A percentile compares a stretch with the other conserved stretches of the same genome.
phyloP scores from a whole-genome alignment of 2,113 vertebrate species.

The Pyxicephalus adspersus region DNA sequence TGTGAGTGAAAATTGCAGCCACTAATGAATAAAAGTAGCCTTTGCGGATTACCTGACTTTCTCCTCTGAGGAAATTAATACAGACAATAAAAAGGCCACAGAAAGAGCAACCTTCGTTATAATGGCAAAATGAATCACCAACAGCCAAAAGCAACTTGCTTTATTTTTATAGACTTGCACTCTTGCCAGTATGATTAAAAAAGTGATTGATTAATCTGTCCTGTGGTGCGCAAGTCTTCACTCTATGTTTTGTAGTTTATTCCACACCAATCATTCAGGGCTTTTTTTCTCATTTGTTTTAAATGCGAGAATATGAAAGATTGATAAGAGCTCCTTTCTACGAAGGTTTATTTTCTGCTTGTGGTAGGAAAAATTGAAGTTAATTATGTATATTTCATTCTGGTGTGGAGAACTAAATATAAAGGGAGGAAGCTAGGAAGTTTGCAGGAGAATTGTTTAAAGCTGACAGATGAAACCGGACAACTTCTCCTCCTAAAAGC shows the following conservation, averaged over 20 bases:
- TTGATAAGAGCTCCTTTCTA: background rate
- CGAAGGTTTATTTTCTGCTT: background rate
- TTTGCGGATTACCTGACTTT: conserved; percentile 41
- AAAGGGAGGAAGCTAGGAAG: too few relatives aligned
- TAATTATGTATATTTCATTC: conserved; percentile 11
- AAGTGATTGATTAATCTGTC: conserved; percentile 49
- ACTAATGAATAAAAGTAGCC: conserved; percentile 50
- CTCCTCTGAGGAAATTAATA: conserved; percentile 49
- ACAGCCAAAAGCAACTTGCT: conserved; percentile 52
- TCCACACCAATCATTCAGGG: conserved; percentile 27
- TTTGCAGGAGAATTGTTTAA: too few relatives aligned
- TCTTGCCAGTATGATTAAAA: conserved; percentile 56
- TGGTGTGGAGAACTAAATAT: too few relatives aligned
- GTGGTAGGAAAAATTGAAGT: background rate
- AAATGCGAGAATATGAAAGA: conserved; percentile 23
- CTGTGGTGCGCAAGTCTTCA: conserved; percentile 49
- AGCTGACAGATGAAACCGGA: background rate
- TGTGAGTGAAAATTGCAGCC: conserved; percentile 11
- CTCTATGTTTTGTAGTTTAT: conserved; percentile 38
- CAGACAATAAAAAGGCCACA: conserved; percentile 55
- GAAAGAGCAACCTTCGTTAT: conserved; percentile 44
- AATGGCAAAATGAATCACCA: conserved; percentile 52
- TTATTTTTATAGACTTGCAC: conserved; percentile 51
- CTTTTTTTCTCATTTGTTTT: conserved; percentile 24
- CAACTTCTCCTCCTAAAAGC: background rate